phyloP scores from a whole-genome alignment of 2,888 invertebrate genomes.

The Dorcus hopei region DNA sequence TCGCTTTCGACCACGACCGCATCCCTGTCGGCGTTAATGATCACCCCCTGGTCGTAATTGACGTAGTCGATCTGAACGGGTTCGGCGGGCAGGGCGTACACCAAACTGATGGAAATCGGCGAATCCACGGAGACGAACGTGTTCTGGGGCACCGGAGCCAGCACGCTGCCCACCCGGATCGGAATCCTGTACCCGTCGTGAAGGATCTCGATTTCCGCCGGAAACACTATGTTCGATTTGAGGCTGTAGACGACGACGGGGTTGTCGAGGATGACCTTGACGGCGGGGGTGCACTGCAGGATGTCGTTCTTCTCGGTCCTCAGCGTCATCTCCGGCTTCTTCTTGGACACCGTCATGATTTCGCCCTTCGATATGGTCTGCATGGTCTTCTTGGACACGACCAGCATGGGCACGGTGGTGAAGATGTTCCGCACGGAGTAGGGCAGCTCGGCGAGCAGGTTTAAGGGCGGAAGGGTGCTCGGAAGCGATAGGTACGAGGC shows the following conservation, averaged over 20 bases:
- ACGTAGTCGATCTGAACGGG: constrained; percentile 37
- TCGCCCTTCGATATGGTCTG: constrained; percentile 40
- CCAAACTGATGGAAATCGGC: constrained; percentile 44
- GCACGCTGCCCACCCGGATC: constrained; percentile 47
- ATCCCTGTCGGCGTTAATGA: constrained; percentile 35
- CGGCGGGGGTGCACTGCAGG: constrained; percentile 48
- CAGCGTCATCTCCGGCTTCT: constrained; percentile 44
- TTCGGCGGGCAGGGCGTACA: constrained; percentile 49
- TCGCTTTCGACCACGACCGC: constrained; percentile 42
- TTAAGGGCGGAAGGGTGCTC: constrained; percentile 34
- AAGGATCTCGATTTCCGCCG: constrained; percentile 44
- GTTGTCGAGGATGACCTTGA: constrained; percentile 44
- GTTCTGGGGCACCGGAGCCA: constrained; percentile 45
- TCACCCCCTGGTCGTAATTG: constrained; percentile 31
- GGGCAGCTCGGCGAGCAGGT: constrained; percentile 42
- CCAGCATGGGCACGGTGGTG: constrained; percentile 44
- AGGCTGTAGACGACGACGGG: constrained; percentile 46
- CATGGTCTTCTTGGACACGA: constrained; percentile 41
- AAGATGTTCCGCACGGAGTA: constrained; percentile 40
- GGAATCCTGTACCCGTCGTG: constrained; percentile 46
- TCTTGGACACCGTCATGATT: constrained; percentile 43
- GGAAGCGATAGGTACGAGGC: constrained; percentile 22
- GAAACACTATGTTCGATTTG: constrained; percentile 47
- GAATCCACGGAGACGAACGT: constrained; percentile 39
- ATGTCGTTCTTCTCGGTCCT: constrained; percentile 37